These are phyloP conservation scores for Cheilosia pagana DNA, from an alignment of 2,888 invertebrate species.

Conservation along the genomic window DNA sequence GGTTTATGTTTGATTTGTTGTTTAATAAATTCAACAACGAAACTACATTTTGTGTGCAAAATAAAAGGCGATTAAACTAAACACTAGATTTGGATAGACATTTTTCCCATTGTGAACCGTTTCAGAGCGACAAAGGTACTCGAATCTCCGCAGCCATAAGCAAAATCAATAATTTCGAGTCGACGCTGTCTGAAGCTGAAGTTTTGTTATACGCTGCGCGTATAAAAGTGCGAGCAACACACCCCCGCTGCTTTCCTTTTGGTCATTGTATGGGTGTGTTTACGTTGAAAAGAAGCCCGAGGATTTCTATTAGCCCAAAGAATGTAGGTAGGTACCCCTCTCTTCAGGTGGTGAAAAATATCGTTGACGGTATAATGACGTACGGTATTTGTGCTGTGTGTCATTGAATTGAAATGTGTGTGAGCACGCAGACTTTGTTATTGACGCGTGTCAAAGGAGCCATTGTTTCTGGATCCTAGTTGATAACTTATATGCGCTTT, in stretches of 20 bases:
- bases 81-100: constrained; percentile 29
- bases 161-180: constrained; percentile 72
- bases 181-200: constrained; percentile 64
- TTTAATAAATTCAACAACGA: constrained; percentile 17
- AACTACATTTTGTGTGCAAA: constrained; percentile 64
- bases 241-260: constrained; percentile 21
- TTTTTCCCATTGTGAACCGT: constrained; percentile 66
- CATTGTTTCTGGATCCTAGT: constrained; percentile 35
- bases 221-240: constrained; percentile 23
- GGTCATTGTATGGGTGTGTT: background rate
- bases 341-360: background rate
- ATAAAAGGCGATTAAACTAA: constrained; percentile 39
- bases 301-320: background rate
- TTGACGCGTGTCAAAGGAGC: constrained; percentile 51
- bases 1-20: constrained; percentile 5
- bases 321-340: background rate
- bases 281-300: constrained; percentile 5
- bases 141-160: constrained; percentile 68
- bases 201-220: constrained; percentile 62
- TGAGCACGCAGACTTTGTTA: constrained; percentile 48
- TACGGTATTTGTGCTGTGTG: no score
- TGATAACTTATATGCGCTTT: constrained; percentile 52
- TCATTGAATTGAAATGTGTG: background rate
- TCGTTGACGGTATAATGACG: background rate
- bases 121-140: constrained; percentile 57